A percentile compares a stretch with the other conserved stretches of the same genome.
These are phyloP conservation scores for Pipistrellus pygmaeus DNA, from an alignment of 2,797 vertebrate genomes.

Conservation along the genomic window DNA sequence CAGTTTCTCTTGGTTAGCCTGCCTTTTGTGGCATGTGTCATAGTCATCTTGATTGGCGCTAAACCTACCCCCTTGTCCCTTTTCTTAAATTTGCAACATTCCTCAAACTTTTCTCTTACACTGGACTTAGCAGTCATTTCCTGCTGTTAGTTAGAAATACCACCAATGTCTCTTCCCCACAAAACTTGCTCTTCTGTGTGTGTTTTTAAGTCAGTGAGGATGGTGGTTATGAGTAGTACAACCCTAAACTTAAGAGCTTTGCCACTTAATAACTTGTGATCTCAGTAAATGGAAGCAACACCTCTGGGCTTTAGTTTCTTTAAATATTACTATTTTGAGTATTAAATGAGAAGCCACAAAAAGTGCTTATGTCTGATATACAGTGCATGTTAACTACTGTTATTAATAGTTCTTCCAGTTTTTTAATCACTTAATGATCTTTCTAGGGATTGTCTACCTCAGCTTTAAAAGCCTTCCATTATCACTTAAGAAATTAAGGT, in stretches of 20 bases:
- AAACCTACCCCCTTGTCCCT: not conserved
- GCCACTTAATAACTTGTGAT: not conserved
- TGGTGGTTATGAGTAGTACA: not conserved
- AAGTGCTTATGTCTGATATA: not conserved
- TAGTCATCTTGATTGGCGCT: not conserved
- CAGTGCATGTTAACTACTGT: not conserved
- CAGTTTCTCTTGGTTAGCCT: not conserved
- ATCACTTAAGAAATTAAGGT: not conserved
- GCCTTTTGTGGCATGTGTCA: not conserved
- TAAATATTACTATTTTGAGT: not conserved
- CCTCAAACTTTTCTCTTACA: not conserved
- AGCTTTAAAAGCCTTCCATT: not conserved
- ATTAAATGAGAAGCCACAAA: slow-evolving; percentile 17
- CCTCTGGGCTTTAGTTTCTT: not conserved
- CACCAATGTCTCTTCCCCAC: not conserved
- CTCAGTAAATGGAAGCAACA: not conserved
- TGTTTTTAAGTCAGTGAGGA: not conserved
- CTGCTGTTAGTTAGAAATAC: not conserved
- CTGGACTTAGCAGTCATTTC: not conserved
- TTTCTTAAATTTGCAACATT: not conserved
- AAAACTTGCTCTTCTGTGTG: not conserved
- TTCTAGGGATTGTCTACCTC: not conserved
- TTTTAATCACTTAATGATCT: not conserved
- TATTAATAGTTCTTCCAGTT: not conserved
- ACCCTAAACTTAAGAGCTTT: not conserved